A percentile compares a stretch with the other conserved stretches of the same genome.
phyloP scores from a whole-genome alignment of 1,140 invertebrate genomes.

The Trypoxylus dichotomus region DNA sequence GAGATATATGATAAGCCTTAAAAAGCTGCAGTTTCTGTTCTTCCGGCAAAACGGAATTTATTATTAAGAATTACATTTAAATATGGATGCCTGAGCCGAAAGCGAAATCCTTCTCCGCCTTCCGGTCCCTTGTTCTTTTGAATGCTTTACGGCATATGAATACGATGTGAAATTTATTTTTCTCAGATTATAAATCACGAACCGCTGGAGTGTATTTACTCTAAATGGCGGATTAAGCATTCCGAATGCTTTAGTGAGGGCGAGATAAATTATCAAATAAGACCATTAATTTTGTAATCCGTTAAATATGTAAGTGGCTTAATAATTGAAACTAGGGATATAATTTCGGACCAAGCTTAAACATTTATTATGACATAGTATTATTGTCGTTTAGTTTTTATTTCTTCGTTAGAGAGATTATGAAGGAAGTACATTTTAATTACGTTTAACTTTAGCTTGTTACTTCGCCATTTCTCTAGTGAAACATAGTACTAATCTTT shows the following conservation, averaged over 20 bases:
- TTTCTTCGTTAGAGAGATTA: no score
- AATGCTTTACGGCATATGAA: neutral
- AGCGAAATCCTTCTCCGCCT: neutral
- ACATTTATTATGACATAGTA: neutral
- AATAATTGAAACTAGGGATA: no score
- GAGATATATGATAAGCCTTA: conserved; percentile 24
- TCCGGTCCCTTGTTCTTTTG: neutral
- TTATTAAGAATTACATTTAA: conserved; percentile 25
- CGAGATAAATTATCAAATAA: neutral
- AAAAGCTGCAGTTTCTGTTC: conserved; percentile 20
- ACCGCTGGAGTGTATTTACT: neutral
- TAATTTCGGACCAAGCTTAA: no score
- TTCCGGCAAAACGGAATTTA: conserved; percentile 23
- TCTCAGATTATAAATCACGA: neutral
- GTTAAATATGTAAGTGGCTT: neutral
- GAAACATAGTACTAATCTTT: no score
- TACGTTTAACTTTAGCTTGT: no score
- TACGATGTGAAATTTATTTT: neutral
- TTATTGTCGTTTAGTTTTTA: no score
- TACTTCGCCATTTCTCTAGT: no score
- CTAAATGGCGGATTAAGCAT: neutral
- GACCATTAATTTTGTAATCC: neutral
- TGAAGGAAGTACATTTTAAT: no score
- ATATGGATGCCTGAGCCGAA: neutral
- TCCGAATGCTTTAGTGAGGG: neutral